These are phyloP conservation scores for Mus musculus DNA, from an alignment of 2,113 vertebrate species.

Conservation along the genomic window DNA sequence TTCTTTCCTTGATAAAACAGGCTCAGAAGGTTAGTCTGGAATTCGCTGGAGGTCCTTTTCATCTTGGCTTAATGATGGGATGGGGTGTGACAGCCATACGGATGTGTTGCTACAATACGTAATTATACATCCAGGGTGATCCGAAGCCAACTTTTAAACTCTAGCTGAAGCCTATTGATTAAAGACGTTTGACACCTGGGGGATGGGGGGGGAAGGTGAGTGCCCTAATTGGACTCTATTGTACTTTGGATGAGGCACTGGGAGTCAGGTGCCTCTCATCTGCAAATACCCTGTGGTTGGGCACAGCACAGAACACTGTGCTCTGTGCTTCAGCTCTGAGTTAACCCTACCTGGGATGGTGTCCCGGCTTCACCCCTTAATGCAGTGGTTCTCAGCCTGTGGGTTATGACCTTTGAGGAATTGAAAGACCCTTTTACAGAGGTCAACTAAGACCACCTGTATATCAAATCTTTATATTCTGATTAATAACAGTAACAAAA, in stretches of 20 bases:
- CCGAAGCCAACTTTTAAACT: neutral
- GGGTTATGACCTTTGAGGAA: neutral
- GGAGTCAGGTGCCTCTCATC: neutral
- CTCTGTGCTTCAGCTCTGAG: neutral
- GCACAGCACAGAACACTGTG: too few relatives aligned
- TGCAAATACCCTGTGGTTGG: neutral
- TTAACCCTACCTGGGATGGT: neutral
- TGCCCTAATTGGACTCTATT: neutral
- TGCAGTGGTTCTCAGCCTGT: neutral
- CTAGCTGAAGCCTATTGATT: neutral
- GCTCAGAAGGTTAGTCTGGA: neutral
- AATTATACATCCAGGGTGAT: neutral
- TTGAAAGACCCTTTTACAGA: neutral
- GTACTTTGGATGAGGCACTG: neutral
- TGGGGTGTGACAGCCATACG: fast-evolving
- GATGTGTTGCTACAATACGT: fast-evolving
- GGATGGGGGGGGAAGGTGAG: neutral
- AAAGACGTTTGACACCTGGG: neutral
- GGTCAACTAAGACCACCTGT: neutral
- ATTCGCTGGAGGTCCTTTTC: neutral
- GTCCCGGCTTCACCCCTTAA: neutral
- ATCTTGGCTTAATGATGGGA: neutral
- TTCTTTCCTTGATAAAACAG: neutral
- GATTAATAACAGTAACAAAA: neutral
- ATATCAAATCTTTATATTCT: neutral